Conservation (phyloP, 2,113 vertebrate genomes). For the Suricata suricatta region DNA sequence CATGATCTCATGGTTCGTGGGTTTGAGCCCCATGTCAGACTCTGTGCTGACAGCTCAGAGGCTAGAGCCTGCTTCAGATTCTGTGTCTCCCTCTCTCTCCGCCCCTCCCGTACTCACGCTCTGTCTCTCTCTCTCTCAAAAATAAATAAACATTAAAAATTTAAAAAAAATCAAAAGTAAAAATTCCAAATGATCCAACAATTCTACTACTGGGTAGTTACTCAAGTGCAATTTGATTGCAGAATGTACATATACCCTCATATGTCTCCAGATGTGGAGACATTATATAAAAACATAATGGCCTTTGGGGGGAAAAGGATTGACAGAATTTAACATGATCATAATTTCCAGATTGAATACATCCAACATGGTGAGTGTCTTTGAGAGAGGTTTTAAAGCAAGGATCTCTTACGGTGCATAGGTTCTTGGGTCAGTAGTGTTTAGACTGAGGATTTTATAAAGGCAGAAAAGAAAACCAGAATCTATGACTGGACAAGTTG, state of each 20-base stretch:
- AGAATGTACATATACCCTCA: not conserved
- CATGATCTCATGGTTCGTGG: too few relatives aligned
- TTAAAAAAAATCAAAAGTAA: too few relatives aligned
- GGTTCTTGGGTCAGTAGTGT: not conserved
- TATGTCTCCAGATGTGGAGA: not conserved
- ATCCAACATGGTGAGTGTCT: not conserved
- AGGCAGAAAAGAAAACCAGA: not conserved
- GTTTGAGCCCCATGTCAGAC: too few relatives aligned
- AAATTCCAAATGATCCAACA: too few relatives aligned
- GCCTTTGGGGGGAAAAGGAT: not conserved
- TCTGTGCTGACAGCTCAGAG: too few relatives aligned
- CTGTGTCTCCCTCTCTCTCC: too few relatives aligned
- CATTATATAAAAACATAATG: not conserved
- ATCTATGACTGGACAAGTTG: not conserved
- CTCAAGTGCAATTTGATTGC: not conserved
- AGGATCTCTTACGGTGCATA: not conserved
- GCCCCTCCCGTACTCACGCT: too few relatives aligned
- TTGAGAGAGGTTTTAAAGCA: not conserved
- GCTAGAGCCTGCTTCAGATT: too few relatives aligned
- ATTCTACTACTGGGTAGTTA: not conserved
- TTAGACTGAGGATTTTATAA: not conserved
- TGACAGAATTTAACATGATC: not conserved
- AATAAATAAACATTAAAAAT: too few relatives aligned
- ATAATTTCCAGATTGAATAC: not conserved
- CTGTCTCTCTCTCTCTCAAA: too few relatives aligned